A percentile compares a stretch with the other conserved stretches of the same genome.
Evolutionary conservation across 1,140 invertebrate species (phyloP).

Genomic region (Tetragnatha versicolor): DNA sequence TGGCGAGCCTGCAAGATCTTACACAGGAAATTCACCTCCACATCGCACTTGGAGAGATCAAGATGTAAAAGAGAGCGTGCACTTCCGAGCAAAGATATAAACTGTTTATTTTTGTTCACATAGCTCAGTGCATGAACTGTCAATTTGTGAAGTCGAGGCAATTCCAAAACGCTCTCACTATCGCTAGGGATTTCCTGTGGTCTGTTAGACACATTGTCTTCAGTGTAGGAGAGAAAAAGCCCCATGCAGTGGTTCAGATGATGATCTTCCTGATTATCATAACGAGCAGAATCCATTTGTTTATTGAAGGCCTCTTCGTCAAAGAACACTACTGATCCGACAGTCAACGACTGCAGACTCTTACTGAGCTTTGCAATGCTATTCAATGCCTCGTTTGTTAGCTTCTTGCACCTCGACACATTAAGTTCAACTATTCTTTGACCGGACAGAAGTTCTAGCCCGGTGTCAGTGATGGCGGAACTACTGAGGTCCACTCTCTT

Average conservation of each 20-base stretch:
- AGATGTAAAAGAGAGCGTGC: conserved; percentile 75
- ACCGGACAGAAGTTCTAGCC: conserved; percentile 72
- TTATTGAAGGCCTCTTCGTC: conserved; percentile 57
- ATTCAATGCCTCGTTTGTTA: conserved; percentile 66
- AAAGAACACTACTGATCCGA: neutral
- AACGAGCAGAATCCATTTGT: too few relatives aligned
- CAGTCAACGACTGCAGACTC: neutral
- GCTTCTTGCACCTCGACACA: conserved; percentile 73
- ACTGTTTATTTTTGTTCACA: conserved; percentile 65
- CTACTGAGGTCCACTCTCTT: conserved; percentile 74
- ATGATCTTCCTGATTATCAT: conserved; percentile 70
- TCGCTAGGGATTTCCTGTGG: too few relatives aligned
- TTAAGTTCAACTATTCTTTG: conserved; percentile 78
- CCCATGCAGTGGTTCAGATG: conserved; percentile 67
- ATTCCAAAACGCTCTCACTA: too few relatives aligned
- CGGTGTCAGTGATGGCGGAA: conserved; percentile 73
- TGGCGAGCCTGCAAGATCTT: conserved; percentile 69
- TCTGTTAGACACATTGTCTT: neutral
- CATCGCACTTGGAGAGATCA: conserved; percentile 78
- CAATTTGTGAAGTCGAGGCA: conserved; percentile 31
- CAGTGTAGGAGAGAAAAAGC: conserved; percentile 1
- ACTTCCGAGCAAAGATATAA: conserved; percentile 69
- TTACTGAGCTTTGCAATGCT: neutral
- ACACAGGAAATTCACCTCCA: conserved; percentile 60
- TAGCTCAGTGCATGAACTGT: conserved; percentile 18